Evolutionary conservation across 2,113 vertebrate species (phyloP).

Genomic region (Catharus minimus): DNA sequence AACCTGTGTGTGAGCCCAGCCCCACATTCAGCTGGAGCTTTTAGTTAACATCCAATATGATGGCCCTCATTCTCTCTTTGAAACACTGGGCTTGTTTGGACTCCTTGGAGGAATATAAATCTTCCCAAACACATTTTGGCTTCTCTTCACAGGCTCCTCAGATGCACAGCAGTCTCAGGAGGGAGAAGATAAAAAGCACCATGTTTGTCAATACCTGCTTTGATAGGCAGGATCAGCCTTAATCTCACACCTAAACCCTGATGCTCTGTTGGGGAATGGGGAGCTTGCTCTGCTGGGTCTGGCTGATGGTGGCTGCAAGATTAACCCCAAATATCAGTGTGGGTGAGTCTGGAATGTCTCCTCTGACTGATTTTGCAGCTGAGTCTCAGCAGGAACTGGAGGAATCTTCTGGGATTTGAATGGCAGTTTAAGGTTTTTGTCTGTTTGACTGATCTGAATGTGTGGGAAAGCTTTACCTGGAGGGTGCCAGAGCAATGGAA

Average conservation of each 20-base stretch:
- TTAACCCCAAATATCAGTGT: background rate
- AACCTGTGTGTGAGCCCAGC: background rate
- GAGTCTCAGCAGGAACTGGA: background rate
- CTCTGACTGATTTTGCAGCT: background rate
- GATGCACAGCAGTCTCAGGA: background rate
- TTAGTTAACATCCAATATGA: background rate
- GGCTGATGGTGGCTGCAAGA: background rate
- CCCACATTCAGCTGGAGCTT: background rate
- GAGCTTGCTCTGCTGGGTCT: background rate
- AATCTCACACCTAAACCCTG: background rate
- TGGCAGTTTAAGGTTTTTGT: accelerated
- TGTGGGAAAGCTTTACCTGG: background rate
- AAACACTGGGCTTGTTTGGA: background rate
- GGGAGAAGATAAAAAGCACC: background rate
- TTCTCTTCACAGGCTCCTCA: background rate
- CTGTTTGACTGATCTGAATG: background rate
- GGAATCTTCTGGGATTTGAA: background rate
- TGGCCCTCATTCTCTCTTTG: background rate
- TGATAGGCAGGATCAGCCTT: conserved; percentile 1
- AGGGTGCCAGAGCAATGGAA: background rate
- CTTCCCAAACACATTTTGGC: background rate
- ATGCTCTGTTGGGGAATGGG: background rate
- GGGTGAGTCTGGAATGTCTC: background rate
- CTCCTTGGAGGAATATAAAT: background rate
- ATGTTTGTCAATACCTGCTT: conserved; percentile 1